Evolutionary conservation across 2,888 invertebrate species (phyloP), one percentile per base, ranked within the genome.

Genomic region (Erebia palarica): DNA sequence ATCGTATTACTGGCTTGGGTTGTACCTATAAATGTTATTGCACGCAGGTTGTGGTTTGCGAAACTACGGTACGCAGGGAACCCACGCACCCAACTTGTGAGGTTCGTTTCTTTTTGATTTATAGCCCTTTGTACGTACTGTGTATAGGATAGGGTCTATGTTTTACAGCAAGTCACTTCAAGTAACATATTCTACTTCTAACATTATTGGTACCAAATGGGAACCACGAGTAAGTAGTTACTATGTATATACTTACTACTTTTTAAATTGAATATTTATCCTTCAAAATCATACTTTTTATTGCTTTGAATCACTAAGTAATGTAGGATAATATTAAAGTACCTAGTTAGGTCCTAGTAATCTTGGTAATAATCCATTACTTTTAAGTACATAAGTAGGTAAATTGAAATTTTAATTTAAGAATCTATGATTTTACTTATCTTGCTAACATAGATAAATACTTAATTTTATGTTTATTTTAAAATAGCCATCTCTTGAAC

Each of bases 31-130:
- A 69, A 65, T 69, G 42, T 11, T 36, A 11, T 67, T 57, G 61
- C 36, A 67, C 21, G 53, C 69, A 74, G 63, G 68, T 74, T 71
- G 66, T 63, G 21, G 67, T 69, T 72, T 68, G 74, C 72, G 65
- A 72, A 72, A 74, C 59, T 60, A 65, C 53, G 60, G 72, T 70
- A 72, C 63, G 68, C 64, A 53, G 55, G 57, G 21, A 65, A 64
- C 75, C 75, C 75, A 75, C 73, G 73, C 75, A 66, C 47, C 55
- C 59, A 51, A 11, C 36, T 57, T 44, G 53, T 49, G 21, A 67
- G 8, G 16, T 59, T 57, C 16, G 44, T 18, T 59, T 67, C 36
- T 42, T 27, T 65, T 66, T 42, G n/a, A 57, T 57, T 27, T 59
- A 61, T 53, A 49, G 49, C 44, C 57, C 65, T 61, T 47, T 55